Evolutionary conservation across 2,888 invertebrate genomes (phyloP).

Genomic region (Nysson spinosus): DNA sequence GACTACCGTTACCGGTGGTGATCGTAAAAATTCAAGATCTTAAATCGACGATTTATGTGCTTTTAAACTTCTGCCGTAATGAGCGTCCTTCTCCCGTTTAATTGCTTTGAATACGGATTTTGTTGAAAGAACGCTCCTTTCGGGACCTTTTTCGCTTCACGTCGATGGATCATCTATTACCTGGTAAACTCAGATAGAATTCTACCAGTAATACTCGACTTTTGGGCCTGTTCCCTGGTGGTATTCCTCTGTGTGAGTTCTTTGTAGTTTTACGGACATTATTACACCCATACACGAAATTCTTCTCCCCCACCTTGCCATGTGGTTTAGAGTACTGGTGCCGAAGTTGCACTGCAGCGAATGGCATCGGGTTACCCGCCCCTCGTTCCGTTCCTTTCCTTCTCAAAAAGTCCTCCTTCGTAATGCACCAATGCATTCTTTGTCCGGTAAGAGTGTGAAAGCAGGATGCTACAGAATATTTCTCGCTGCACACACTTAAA

Average conservation of each 20-base stretch:
- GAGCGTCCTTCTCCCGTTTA: conserved; percentile 8
- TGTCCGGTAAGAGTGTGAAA: conserved; percentile 43
- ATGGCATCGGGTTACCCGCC: conserved; percentile 67
- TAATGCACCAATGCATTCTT: conserved; percentile 66
- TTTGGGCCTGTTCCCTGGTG: too few species aligned
- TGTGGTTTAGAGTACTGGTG: conserved; percentile 46
- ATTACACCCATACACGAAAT: conserved; percentile 7
- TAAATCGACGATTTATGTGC: conserved; percentile 40
- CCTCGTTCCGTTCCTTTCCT: conserved; percentile 37
- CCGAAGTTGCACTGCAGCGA: conserved; percentile 50
- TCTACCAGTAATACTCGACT: too few species aligned
- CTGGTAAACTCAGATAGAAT: too few species aligned
- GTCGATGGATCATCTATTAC: too few species aligned
- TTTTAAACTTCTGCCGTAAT: conserved; percentile 31
- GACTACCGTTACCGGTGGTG: conserved; percentile 44
- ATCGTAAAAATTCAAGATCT: conserved; percentile 43
- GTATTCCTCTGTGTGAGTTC: not conserved
- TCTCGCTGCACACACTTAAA: not conserved
- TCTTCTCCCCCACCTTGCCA: conserved; percentile 34
- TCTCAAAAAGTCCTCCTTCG: conserved; percentile 44
- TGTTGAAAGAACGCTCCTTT: too few species aligned
- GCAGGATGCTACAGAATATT: conserved; percentile 14
- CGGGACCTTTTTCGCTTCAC: too few species aligned
- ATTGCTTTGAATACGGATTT: conserved; percentile 7
- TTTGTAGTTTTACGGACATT: not conserved